Conservation (phyloP, 1,140 invertebrate species). For the Drosophila ohnishii region DNA sequence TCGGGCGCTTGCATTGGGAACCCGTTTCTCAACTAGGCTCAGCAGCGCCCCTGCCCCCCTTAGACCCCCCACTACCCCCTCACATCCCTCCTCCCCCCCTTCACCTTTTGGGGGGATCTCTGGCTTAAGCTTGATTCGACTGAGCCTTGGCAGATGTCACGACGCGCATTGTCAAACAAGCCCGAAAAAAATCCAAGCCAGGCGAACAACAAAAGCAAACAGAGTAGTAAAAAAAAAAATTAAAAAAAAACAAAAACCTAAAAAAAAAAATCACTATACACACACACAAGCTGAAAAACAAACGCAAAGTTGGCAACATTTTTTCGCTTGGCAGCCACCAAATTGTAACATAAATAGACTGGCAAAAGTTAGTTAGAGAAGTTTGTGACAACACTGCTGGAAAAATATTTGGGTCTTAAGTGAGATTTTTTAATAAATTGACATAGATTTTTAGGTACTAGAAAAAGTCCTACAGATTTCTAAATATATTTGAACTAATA, state of each 20-base stretch:
- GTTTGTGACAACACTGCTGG: slow-evolving; percentile 24
- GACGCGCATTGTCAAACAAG: slow-evolving; percentile 82
- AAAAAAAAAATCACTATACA: slow-evolving; percentile 8
- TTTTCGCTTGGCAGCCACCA: slow-evolving; percentile 77
- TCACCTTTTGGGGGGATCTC: neutral
- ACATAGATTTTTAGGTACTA: too few species aligned
- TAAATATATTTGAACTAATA: too few species aligned
- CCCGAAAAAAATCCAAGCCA: slow-evolving; percentile 44
- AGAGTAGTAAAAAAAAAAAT: neutral
- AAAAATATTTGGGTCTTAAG: neutral
- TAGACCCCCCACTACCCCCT: too few species aligned
- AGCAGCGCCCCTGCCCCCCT: neutral
- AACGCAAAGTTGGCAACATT: slow-evolving; percentile 73
- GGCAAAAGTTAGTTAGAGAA: slow-evolving; percentile 70
- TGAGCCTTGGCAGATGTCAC: slow-evolving; percentile 75
- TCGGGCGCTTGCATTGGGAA: slow-evolving; percentile 36
- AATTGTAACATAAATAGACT: slow-evolving; percentile 81
- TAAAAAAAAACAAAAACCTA: slow-evolving; percentile 4
- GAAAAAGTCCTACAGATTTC: too few species aligned
- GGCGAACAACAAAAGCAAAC: slow-evolving; percentile 41
- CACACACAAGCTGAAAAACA: slow-evolving; percentile 37
- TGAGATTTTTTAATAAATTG: too few species aligned
- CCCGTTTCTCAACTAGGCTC: slow-evolving; percentile 49
- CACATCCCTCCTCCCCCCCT: too few species aligned
- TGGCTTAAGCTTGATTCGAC: slow-evolving; percentile 50